Evolutionary conservation across 2,113 vertebrate genomes (phyloP).

Genomic region (Semicossyphus pulcher): DNA sequence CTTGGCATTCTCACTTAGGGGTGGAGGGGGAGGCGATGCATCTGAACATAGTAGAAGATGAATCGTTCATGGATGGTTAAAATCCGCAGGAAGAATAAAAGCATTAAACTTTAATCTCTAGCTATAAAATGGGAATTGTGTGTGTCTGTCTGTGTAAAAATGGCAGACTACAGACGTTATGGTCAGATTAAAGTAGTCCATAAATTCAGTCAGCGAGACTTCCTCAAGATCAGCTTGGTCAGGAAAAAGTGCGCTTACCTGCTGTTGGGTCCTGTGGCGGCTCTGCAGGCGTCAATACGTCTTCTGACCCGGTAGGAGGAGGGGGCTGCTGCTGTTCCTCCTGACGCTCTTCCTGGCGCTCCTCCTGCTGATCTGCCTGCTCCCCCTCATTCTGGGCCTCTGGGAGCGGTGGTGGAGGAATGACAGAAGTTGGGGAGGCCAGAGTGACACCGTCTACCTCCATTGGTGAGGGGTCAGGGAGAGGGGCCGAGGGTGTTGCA

Average conservation of each 20-base stretch:
- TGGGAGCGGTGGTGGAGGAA: slow-evolving; percentile 72
- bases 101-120: neutral
- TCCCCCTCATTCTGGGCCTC: slow-evolving; percentile 70
- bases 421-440: slow-evolving; percentile 47
- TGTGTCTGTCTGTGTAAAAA: too few species aligned
- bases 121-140: neutral
- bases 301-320: slow-evolving; percentile 72
- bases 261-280: slow-evolving; percentile 50
- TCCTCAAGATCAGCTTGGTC: neutral
- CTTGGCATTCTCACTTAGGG: slow-evolving; percentile 86
- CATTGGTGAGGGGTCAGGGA: slow-evolving; percentile 63
- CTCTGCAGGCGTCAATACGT: slow-evolving; percentile 61
- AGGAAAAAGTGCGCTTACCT: slow-evolving; percentile 56
- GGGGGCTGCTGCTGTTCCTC: slow-evolving; percentile 58
- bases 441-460: slow-evolving; percentile 64
- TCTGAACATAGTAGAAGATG: slow-evolving; percentile 49
- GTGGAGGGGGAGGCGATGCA: slow-evolving; percentile 61
- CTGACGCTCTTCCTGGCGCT: slow-evolving; percentile 45
- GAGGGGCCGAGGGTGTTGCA: slow-evolving; percentile 30
- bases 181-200: neutral
- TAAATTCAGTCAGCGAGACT: neutral
- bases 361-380: slow-evolving; percentile 57
- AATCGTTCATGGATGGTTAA: neutral
- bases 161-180: too few species aligned
- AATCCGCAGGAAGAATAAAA: neutral